Evolutionary conservation across 2,113 vertebrate species (phyloP).

Genomic region (Labrus mixtus): DNA sequence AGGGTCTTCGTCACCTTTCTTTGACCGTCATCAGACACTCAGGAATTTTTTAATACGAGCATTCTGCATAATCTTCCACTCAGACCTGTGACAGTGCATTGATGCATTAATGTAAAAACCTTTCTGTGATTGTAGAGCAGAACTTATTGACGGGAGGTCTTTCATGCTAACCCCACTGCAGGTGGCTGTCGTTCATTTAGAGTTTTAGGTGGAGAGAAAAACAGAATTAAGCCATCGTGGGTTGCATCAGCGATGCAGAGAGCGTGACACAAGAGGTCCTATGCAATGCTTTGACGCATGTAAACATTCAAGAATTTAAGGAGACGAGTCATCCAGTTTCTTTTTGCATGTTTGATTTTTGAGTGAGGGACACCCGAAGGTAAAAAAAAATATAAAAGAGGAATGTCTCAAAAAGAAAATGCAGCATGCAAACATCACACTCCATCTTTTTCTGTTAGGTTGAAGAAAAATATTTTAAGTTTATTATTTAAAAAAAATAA

Average conservation of each 20-base stretch:
- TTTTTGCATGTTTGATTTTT: constrained; percentile 81
- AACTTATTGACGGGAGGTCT: constrained; percentile 49
- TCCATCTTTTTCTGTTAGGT: constrained; percentile 69
- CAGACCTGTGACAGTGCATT: constrained; percentile 77
- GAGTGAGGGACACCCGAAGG: constrained; percentile 54
- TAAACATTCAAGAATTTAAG: constrained; percentile 74
- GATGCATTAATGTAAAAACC: constrained; percentile 62
- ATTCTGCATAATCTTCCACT: constrained; percentile 56
- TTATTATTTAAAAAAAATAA: background rate
- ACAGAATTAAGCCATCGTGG: constrained; percentile 64
- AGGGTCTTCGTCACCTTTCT: constrained; percentile 67
- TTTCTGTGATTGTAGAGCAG: constrained; percentile 68
- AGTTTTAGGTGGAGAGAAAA: constrained; percentile 32
- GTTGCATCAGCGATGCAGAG: constrained; percentile 72
- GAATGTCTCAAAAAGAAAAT: constrained; percentile 68
- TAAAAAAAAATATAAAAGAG: constrained; percentile 70
- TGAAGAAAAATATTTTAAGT: constrained; percentile 52
- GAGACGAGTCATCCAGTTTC: constrained; percentile 83
- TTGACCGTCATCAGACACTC: constrained; percentile 75
- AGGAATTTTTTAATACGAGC: constrained; percentile 78
- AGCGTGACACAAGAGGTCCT: constrained; percentile 64
- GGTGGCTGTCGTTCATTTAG: constrained; percentile 56
- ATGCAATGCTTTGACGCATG: constrained; percentile 80
- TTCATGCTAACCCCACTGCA: constrained; percentile 51
- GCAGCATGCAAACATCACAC: constrained; percentile 78